Evolutionary conservation across 2,113 vertebrate genomes (phyloP).

Genomic region (Aviceda subcristata): DNA sequence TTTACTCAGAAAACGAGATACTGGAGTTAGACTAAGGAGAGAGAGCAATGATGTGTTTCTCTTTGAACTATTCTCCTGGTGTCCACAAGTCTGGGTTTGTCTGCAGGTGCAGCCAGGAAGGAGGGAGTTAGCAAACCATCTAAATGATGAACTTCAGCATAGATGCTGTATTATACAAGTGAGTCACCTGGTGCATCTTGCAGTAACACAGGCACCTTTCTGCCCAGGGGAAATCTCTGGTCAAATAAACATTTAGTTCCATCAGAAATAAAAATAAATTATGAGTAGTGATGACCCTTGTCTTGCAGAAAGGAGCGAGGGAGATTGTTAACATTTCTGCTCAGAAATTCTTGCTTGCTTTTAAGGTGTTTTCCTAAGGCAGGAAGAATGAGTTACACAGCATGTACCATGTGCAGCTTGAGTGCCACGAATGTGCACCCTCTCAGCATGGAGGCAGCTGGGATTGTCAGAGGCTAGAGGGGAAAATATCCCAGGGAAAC

Average conservation of each 20-base stretch:
- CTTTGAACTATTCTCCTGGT: not conserved
- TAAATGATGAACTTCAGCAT: not conserved
- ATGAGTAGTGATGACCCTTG: not conserved
- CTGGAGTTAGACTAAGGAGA: not conserved
- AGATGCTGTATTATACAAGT: not conserved
- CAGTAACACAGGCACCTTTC: not conserved
- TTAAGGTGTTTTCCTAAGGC: not conserved
- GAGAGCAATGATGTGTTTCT: not conserved
- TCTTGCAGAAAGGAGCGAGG: not conserved
- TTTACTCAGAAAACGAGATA: not conserved
- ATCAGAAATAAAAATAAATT: not conserved
- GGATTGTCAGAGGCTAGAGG: not conserved
- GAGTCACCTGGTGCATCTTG: not conserved
- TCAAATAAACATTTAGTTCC: not conserved
- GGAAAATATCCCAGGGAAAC: not conserved
- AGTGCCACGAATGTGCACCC: not conserved
- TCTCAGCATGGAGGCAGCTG: not conserved
- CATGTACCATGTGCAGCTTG: rapidly evolving
- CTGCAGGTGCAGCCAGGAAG: not conserved
- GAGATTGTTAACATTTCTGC: not conserved
- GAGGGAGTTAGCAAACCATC: not conserved
- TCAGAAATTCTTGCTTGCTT: not conserved
- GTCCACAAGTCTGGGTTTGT: not conserved
- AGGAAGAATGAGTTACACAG: not conserved
- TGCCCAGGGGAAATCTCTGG: not conserved